A percentile compares a stretch with the other conserved stretches of the same genome.
Conservation (phyloP, 2,797 vertebrate species). For the Pseudochirops corinnae region DNA sequence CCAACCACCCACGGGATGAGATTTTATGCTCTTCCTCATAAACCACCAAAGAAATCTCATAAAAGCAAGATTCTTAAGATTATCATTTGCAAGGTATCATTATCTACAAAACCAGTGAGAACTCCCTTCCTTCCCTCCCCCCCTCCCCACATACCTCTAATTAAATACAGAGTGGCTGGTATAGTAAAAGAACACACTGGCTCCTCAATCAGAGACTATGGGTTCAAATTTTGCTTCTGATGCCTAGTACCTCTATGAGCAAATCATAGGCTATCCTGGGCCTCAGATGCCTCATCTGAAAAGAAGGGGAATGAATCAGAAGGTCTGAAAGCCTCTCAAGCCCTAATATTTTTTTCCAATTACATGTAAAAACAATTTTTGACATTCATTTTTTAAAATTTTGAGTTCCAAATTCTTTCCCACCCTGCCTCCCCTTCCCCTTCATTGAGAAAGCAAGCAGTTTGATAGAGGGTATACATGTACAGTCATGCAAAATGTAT, state of each 20-base stretch:
- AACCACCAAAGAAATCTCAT: neutral
- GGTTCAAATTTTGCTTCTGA: neutral
- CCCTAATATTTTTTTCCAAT: neutral
- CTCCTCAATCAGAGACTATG: neutral
- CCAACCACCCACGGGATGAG: neutral
- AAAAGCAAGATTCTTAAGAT: slow-evolving; percentile 7
- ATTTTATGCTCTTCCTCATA: neutral
- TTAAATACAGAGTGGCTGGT: neutral
- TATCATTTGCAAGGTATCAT: neutral
- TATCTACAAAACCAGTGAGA: neutral
- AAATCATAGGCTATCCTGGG: neutral
- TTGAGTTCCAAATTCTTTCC: neutral
- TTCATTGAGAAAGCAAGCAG: neutral
- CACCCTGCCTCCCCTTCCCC: neutral
- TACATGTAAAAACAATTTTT: neutral
- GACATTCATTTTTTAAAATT: neutral
- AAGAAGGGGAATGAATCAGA: neutral
- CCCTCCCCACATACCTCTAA: neutral
- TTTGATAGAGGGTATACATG: too few species aligned
- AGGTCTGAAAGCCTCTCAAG: neutral
- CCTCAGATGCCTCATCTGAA: neutral
- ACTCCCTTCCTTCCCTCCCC: neutral
- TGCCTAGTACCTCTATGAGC: neutral
- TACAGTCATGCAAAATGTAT: neutral
- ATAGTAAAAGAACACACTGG: neutral